Evolutionary conservation across 2,888 invertebrate genomes (phyloP).

Genomic region (Margaritifera margaritifera): DNA sequence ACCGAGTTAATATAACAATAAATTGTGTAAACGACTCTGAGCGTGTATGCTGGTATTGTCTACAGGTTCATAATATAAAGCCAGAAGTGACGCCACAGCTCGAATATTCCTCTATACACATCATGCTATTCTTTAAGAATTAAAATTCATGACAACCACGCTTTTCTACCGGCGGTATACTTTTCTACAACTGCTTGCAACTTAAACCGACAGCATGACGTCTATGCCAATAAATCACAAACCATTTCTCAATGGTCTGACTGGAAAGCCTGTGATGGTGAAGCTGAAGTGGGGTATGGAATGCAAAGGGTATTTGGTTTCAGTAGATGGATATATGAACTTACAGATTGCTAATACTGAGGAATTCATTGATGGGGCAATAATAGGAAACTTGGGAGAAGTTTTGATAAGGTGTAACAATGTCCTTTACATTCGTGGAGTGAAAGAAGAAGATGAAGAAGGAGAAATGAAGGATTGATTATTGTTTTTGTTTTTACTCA

Average conservation of each 20-base stretch:
- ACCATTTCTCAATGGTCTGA: conserved; percentile 97
- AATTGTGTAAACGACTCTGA: no score
- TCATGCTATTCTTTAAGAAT: no score
- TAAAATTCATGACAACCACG: no score
- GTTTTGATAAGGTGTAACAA: conserved; percentile 96
- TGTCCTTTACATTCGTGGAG: conserved; percentile 93
- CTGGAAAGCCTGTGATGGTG: conserved; percentile 97
- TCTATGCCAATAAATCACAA: conserved; percentile 88
- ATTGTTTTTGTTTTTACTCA: not conserved
- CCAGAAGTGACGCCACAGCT: no score
- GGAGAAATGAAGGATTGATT: conserved; percentile 92
- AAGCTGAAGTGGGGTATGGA: conserved; percentile 99
- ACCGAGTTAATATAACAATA: no score
- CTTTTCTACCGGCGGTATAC: no score
- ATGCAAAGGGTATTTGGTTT: conserved; percentile 97
- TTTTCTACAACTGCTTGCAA: no score
- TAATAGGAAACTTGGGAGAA: conserved; percentile 96
- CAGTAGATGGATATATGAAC: conserved; percentile 99
- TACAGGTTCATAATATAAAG: no score
- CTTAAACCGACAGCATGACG: no score
- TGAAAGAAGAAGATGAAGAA: conserved; percentile 93
- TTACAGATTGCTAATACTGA: conserved; percentile 95
- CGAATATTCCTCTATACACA: no score
- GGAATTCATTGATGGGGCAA: conserved; percentile 93
- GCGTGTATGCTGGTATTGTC: no score